phyloP scores from a whole-genome alignment of 2,888 invertebrate genomes.

The Cephus nigrinus region DNA sequence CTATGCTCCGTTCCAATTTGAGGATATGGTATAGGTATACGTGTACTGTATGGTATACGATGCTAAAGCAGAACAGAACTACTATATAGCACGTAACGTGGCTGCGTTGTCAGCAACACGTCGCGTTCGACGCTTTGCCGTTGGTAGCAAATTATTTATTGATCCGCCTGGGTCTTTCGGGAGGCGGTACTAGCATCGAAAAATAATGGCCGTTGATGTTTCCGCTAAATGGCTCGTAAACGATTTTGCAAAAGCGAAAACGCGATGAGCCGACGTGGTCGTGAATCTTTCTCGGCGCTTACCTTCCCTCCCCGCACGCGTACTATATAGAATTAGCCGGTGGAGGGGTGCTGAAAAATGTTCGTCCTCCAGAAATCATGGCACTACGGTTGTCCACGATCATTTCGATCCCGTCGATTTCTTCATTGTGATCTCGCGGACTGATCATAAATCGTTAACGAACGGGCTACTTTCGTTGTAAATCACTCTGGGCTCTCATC shows the following conservation, averaged over 20 bases:
- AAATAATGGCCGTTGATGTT: constrained; percentile 26
- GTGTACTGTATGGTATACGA: not conserved
- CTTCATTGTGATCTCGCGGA: not conserved
- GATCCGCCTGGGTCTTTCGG: constrained; percentile 24
- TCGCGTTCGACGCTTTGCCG: constrained; percentile 22
- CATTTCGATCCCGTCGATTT: not conserved
- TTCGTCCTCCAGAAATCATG: not conserved
- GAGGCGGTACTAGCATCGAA: constrained; percentile 16
- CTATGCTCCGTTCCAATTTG: not conserved
- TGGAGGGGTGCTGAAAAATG: not conserved
- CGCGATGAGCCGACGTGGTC: not conserved
- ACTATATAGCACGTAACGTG: not conserved
- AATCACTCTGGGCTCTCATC: not conserved
- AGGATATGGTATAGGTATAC: not conserved
- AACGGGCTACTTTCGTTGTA: not conserved
- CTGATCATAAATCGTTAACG: not conserved
- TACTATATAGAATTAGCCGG: not conserved
- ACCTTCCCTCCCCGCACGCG: not conserved
- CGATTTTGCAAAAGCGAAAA: constrained; percentile 10
- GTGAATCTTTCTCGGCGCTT: not conserved
- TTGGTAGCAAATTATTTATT: constrained; percentile 43
- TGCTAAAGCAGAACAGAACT: not conserved
- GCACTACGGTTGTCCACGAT: not conserved
- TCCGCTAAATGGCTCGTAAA: constrained; percentile 22
- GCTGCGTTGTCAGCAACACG: constrained; percentile 36